Evolutionary conservation across 2,113 vertebrate genomes (phyloP).

Genomic region (Ammodytes dubius): DNA sequence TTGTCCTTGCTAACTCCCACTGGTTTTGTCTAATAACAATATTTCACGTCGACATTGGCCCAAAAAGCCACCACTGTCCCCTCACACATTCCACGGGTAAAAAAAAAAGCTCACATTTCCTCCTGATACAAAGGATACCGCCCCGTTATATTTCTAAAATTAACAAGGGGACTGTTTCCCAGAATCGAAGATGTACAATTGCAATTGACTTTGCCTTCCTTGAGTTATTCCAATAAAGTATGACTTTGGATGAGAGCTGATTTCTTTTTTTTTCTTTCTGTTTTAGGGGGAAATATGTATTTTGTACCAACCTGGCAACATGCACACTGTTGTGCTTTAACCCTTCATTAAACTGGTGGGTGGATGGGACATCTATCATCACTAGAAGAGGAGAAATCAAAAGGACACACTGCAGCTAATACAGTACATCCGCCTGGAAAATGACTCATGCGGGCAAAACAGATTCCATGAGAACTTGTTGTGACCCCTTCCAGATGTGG

Average conservation of each 20-base stretch:
- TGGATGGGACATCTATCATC: conserved; percentile 46
- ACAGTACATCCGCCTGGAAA: conserved; percentile 34
- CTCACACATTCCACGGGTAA: conserved; percentile 37
- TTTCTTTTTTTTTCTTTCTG: not conserved
- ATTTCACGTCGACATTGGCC: conserved; percentile 71
- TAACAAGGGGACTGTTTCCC: conserved; percentile 25
- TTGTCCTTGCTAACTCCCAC: conserved; percentile 79
- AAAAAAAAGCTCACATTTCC: conserved; percentile 23
- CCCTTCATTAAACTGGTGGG: conserved; percentile 66
- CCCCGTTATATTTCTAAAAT: conserved; percentile 30
- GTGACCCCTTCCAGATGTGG: conserved; percentile 26
- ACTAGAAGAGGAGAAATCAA: conserved; percentile 57
- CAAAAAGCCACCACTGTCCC: conserved; percentile 34
- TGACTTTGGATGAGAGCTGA: conserved; percentile 44
- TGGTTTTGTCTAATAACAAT: conserved; percentile 73
- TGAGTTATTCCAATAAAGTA: conserved; percentile 51
- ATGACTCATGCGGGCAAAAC: conserved; percentile 41
- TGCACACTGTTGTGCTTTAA: conserved; percentile 41
- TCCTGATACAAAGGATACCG: conserved; percentile 4
- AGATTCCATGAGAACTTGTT: conserved; percentile 43
- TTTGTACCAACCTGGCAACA: conserved; percentile 52
- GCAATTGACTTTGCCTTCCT: conserved; percentile 50
- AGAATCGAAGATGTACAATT: conserved; percentile 43
- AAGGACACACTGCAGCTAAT: conserved; percentile 41
- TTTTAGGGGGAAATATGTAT: not conserved